Base-by-base conservation (phyloP, 2,113 vertebrate genomes). In the Tragelaphus buxtoni region DNA sequence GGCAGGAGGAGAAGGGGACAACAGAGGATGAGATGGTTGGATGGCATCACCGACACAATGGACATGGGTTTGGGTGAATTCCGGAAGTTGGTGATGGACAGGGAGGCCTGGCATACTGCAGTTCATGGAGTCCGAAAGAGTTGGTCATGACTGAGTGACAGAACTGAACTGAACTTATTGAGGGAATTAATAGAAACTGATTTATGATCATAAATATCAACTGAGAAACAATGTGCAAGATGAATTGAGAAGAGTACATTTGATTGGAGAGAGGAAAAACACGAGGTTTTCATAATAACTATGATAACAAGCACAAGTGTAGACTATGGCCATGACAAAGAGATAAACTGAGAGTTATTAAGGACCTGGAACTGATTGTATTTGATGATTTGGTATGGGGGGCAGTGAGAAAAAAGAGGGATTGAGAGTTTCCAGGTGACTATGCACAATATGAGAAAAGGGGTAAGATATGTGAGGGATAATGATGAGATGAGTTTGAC, bases 101-200 rank as follows among this genome's bases (percentile, higher is more conserved):
- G 12, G 28, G 60, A 61, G 12, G 12, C 28, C 60, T 61, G 60
- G 28, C 2, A 1, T 61, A 0, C 24, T 30, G 60, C 12, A 14
- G 9, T 61, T 30, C 28, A 30, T 61, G 60, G 28, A 30, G 28
- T 30, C 2, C 0, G 28, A 61, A 61, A 61, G 5, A 30, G 60
- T 30, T 1, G 0, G 13, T 30, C 60, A 14, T 0, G 13, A 61
- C 60, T 61, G 10, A 30, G 28, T 2, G 1, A 30, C 5, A 30
- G 60, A 61, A 61, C 2, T 49, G 49, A 49, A 49, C 49, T 61
- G 28, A 28, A 26, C 56, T 58, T 26, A 82, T 9, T 92, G 7
- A 17, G 45, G 51, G 7, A 82, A 60, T 42, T 77, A 90, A 63
- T 49, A 35, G 26, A 94, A 90, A 91, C 30, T 76, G 39, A 26